Conservation (phyloP, 2,888 invertebrate species). For the Odontocolon sp. region DNA sequence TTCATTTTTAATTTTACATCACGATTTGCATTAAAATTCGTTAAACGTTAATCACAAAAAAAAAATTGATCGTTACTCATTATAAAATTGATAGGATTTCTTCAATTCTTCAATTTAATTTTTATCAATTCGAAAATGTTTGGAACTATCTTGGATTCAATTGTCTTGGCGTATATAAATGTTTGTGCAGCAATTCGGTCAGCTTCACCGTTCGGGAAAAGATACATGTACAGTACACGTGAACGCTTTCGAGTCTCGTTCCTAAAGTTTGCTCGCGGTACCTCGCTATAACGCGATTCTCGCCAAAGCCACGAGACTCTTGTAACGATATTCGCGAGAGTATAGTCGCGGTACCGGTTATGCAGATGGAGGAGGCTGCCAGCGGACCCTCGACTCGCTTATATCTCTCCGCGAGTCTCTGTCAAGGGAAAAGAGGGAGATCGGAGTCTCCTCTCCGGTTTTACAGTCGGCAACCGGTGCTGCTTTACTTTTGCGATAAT, state of each 20-base stretch:
- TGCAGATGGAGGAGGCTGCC: constrained; percentile 70
- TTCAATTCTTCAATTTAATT: too few species aligned
- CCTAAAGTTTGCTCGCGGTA: constrained; percentile 41
- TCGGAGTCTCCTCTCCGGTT: constrained; percentile 59
- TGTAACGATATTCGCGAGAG: constrained; percentile 67
- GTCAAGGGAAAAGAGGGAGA: constrained; percentile 41
- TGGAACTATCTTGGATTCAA: too few species aligned
- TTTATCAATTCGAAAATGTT: too few species aligned
- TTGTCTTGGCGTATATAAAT: too few species aligned
- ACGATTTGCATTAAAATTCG: too few species aligned
- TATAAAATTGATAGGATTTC: too few species aligned
- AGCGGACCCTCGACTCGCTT: constrained; percentile 43
- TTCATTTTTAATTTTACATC: too few species aligned
- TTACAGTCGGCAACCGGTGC: constrained; percentile 55
- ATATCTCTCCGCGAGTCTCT: constrained; percentile 14
- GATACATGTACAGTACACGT: background rate
- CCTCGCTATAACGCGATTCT: constrained; percentile 44
- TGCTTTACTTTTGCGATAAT: constrained; percentile 62
- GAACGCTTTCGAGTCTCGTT: constrained; percentile 35
- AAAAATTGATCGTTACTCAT: too few species aligned
- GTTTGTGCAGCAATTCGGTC: constrained; percentile 7
- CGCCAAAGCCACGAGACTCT: constrained; percentile 21
- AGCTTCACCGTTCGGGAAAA: background rate
- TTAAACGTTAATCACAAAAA: too few species aligned
- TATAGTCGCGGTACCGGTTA: constrained; percentile 73